A percentile compares a stretch with the other conserved stretches of the same genome.
These are phyloP conservation scores for Labroides dimidiatus DNA, from an alignment of 2,797 vertebrate genomes.

Conservation along the genomic window DNA sequence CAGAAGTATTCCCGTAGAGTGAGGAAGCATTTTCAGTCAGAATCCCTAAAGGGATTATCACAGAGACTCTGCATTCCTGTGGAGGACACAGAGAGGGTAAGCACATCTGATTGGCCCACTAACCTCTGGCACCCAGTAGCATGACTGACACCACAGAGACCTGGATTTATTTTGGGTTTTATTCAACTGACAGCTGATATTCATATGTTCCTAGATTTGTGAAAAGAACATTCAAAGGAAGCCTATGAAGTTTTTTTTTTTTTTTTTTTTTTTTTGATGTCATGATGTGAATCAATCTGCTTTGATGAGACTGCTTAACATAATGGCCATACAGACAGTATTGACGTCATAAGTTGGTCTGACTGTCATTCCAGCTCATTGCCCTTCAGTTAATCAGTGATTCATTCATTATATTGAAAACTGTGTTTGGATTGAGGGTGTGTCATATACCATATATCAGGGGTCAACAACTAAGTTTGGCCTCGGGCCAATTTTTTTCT, in stretches of 20 bases:
- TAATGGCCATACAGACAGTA: too few relatives aligned
- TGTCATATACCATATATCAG: too few relatives aligned
- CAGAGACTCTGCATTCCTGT: conserved; percentile 62
- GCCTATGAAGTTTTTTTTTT: not conserved
- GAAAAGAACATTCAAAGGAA: not conserved
- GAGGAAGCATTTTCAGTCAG: conserved; percentile 56
- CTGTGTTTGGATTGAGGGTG: too few relatives aligned
- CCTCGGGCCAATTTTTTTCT: too few relatives aligned
- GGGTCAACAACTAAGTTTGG: too few relatives aligned
- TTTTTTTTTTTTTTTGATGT: conserved; percentile 3
- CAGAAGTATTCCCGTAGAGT: conserved; percentile 49
- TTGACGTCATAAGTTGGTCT: conserved; percentile 1
- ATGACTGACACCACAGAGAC: conserved; percentile 26
- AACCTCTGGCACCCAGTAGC: conserved; percentile 48
- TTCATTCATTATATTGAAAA: too few relatives aligned
- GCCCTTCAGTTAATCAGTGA: conserved; percentile 10
- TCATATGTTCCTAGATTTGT: not conserved
- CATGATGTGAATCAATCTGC: not conserved
- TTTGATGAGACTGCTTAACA: not conserved
- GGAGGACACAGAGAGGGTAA: conserved; percentile 65
- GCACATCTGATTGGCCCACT: conserved; percentile 65
- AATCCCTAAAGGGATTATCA: conserved; percentile 74
- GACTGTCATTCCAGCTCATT: conserved; percentile 5
- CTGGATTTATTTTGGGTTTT: conserved; percentile 27
- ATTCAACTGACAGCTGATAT: conserved; percentile 22